Percentiles rank a stretch among this genome's conserved stretches.
Conservation (phyloP, 1,140 invertebrate genomes). For the Stenopsyche tienmushanensis region DNA sequence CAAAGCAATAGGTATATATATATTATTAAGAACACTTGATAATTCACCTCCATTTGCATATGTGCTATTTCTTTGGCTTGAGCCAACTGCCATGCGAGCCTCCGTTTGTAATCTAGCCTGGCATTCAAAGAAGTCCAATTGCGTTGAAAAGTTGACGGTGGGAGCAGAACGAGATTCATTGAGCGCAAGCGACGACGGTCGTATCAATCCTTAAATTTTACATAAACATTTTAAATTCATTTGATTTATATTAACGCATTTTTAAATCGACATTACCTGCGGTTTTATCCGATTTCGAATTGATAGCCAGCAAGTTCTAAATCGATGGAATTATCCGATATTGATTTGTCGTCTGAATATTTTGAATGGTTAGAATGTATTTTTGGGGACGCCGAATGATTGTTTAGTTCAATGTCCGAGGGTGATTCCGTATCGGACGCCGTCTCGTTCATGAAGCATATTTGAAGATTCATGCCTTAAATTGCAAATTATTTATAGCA, state of each 20-base stretch:
- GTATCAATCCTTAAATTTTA: constrained; percentile 41
- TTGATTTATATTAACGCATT: not conserved
- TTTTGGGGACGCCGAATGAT: constrained; percentile 35
- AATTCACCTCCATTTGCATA: constrained; percentile 84
- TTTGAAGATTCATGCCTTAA: constrained; percentile 88
- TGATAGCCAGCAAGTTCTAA: not conserved
- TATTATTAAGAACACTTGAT: not conserved
- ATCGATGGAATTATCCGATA: not conserved
- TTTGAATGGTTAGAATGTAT: not conserved
- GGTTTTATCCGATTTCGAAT: not conserved
- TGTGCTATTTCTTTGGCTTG: constrained; percentile 90
- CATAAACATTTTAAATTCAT: not conserved
- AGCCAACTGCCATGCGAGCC: constrained; percentile 80
- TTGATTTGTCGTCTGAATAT: constrained; percentile 10
- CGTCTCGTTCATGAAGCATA: constrained; percentile 94
- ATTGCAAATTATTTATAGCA: constrained; percentile 34
- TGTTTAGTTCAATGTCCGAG: constrained; percentile 63
- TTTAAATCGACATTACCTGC: too few relatives aligned
- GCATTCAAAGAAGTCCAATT: constrained; percentile 76
- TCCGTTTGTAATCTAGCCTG: constrained; percentile 87
- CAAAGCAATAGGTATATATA: constrained; percentile 9
- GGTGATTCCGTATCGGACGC: constrained; percentile 79
- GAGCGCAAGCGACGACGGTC: constrained; percentile 49
- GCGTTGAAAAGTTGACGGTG: constrained; percentile 45
- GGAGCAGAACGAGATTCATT: constrained; percentile 41